Percentiles rank a stretch among this genome's conserved stretches.
Conservation (phyloP, 1,140 invertebrate species). For the Protaetia brevitarsis region DNA sequence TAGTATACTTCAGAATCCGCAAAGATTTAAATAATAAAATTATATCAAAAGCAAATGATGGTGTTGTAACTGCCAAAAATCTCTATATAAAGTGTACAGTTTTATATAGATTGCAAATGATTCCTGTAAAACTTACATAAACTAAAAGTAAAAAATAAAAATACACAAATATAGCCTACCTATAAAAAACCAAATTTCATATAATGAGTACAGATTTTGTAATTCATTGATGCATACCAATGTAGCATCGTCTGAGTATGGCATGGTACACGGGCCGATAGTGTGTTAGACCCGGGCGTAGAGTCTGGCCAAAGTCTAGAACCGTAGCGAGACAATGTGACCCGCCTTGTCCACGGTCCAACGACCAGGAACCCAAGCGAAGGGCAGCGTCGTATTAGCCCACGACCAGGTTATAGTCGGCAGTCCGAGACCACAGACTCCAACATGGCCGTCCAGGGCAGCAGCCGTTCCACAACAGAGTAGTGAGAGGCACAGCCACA, state of each 20-base stretch:
- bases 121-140: slow-evolving; percentile 17
- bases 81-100: background rate
- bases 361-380: slow-evolving; percentile 62
- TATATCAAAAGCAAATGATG: background rate
- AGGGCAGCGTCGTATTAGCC: slow-evolving; percentile 68
- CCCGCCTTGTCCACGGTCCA: slow-evolving; percentile 64
- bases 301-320: slow-evolving; percentile 27
- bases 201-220: slow-evolving; percentile 31
- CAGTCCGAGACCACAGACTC: slow-evolving; percentile 42
- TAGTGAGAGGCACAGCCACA: slow-evolving; percentile 47
- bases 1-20: background rate
- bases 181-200: slow-evolving; percentile 29
- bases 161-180: slow-evolving; percentile 36
- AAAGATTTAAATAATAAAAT: background rate
- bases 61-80: background rate
- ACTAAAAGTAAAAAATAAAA: slow-evolving; percentile 27
- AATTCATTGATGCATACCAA: slow-evolving; percentile 39
- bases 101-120: background rate
- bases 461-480: slow-evolving; percentile 27
- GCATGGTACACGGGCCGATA: slow-evolving; percentile 24
- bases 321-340: slow-evolving; percentile 31
- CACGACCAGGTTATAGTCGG: slow-evolving; percentile 43
- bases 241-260: slow-evolving; percentile 24
- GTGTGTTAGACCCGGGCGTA: slow-evolving; percentile 24
- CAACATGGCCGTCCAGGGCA: slow-evolving; percentile 38